These are phyloP conservation scores for Liasis olivaceus DNA, from an alignment of 2,797 vertebrate genomes.

Conservation along the genomic window DNA sequence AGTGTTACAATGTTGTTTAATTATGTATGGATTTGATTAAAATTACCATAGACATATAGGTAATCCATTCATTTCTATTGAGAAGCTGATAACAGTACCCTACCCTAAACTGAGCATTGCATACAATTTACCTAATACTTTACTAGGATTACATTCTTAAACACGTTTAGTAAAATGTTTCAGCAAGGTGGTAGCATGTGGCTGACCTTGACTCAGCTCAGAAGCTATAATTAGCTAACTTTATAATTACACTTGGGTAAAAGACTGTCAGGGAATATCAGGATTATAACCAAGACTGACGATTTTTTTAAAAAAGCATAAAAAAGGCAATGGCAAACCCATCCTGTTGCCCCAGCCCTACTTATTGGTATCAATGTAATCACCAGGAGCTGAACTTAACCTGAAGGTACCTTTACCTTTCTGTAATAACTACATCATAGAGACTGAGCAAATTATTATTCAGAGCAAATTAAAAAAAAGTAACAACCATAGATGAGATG, in stretches of 20 bases:
- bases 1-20: background rate
- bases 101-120: background rate
- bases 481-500: too few species aligned
- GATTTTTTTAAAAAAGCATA: too few species aligned
- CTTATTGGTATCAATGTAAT: too few species aligned
- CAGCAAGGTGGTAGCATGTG: background rate
- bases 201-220: too few species aligned
- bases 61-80: background rate
- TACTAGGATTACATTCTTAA: background rate
- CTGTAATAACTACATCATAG: too few species aligned
- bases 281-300: background rate
- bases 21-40: background rate
- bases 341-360: too few species aligned
- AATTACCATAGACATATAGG: background rate
- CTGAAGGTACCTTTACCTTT: too few species aligned
- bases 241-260: background rate
- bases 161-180: background rate
- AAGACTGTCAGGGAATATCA: background rate
- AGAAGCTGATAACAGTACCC: background rate
- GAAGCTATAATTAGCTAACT: background rate
- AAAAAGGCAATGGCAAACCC: too few species aligned
- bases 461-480: too few species aligned
- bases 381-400: too few species aligned
- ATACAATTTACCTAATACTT: background rate
- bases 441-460: too few species aligned